Evolutionary conservation across 2,888 invertebrate genomes (phyloP).

Genomic region (Esperia sulphurella): DNA sequence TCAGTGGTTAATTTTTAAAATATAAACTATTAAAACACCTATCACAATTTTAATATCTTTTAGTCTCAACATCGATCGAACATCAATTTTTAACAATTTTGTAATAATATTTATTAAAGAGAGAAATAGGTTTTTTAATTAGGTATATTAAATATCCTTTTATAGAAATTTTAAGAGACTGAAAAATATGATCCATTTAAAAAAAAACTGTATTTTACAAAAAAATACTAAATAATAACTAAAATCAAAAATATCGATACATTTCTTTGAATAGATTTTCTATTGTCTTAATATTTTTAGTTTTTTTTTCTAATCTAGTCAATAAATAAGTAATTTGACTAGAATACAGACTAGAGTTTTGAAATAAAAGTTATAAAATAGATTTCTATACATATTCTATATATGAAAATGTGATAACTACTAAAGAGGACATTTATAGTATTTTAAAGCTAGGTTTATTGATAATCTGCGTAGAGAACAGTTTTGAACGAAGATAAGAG

Average conservation of each 20-base stretch:
- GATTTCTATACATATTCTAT: neutral
- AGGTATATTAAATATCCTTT: conserved; percentile 31
- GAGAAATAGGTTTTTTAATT: neutral
- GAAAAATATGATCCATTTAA: too few species aligned
- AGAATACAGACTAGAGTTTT: neutral
- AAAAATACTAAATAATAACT: too few species aligned
- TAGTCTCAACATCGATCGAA: conserved; percentile 59
- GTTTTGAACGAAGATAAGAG: neutral
- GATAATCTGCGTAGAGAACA: neutral
- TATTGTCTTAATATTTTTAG: neutral
- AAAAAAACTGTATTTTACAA: too few species aligned
- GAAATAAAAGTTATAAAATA: neutral
- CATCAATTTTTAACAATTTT: conserved; percentile 34
- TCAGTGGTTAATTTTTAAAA: neutral
- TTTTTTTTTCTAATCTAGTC: neutral
- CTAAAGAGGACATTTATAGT: neutral
- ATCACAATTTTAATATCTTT: conserved; percentile 49
- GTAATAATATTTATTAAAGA: conserved; percentile 1
- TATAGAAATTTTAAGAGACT: conserved; percentile 5
- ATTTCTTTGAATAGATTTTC: neutral
- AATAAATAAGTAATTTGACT: neutral
- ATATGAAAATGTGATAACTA: neutral
- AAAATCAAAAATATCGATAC: too few species aligned
- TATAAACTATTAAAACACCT: conserved; percentile 33
- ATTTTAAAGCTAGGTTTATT: conserved; percentile 7